Evolutionary conservation across 2,797 vertebrate species (phyloP), one percentile per base, ranked within the genome.

Genomic region (Smutsia temminckii): DNA sequence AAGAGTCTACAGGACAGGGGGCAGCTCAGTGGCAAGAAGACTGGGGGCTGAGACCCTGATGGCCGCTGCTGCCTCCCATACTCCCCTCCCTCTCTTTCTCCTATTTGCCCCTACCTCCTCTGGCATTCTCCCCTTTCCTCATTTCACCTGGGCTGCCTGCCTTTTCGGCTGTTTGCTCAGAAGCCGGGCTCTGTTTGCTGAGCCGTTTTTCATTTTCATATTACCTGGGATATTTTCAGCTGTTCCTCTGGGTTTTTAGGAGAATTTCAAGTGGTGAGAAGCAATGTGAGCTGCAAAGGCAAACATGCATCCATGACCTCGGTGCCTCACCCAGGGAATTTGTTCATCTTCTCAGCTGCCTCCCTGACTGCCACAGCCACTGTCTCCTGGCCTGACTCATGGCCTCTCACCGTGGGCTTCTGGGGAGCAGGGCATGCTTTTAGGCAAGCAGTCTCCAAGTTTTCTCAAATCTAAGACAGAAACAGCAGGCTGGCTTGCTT

Each of bases 201-300:
- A 97, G 91, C 94, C 77, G 68, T 93, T 95, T 78, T 96, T 96
- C 97, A 97, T 97, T 97, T 97, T 96, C 96, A 95, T 96, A 96
- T 97, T 96, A 96, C 95, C 93, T 96, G 95, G 66, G 95, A 97
- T 97, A 97, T 97, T 97, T 96, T 97, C 95, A 95, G 96, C 93
- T 64, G 79, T 72, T 96, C 96, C 92, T 97, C 89, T 93, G 96
- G 97, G 96, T 89, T 96, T 97, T 96, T 81, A 94, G 96, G 94
- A 97, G 96, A 97, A 97, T 96, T 97, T 96, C 94, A 95, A 96
- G 95, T 84, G 71, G 85, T 20, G 5, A 96, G 69, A 85, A 94
- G 91, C 74, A 93, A 46, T 40, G 42, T 72, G 74, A 92, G 78
- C 87, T 86, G 69, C 51, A 83, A 94, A 93, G 63, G 89, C 89